A percentile compares a stretch with the other conserved stretches of the same genome.
Conservation (phyloP, 2,113 vertebrate genomes). For the Rhinolophus ferrumequinum region DNA sequence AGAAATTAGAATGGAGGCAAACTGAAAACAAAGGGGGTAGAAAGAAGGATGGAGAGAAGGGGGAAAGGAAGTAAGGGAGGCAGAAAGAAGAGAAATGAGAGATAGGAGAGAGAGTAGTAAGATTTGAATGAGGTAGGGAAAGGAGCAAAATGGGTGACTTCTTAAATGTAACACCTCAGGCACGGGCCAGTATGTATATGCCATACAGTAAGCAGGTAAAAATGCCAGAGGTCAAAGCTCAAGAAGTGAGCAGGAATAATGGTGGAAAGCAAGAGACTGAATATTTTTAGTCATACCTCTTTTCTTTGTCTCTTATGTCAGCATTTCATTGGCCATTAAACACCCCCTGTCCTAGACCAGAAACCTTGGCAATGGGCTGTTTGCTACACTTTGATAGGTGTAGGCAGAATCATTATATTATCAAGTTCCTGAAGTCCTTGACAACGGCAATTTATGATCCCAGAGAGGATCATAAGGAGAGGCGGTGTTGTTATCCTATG, state of each 20-base stretch:
- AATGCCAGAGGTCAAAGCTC: background rate
- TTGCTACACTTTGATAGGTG: background rate
- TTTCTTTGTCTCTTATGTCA: background rate
- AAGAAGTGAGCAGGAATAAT: background rate
- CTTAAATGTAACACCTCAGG: background rate
- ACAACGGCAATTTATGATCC: background rate
- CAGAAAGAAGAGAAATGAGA: background rate
- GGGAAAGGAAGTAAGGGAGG: background rate
- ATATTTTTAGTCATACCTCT: background rate
- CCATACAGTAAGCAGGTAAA: background rate
- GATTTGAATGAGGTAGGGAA: background rate
- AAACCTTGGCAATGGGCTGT: background rate
- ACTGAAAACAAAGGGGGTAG: background rate
- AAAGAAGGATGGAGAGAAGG: rapidly evolving
- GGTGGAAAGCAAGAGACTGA: background rate
- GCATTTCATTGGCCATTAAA: background rate
- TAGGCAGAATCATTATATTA: background rate
- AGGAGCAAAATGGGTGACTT: background rate
- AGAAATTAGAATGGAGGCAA: background rate
- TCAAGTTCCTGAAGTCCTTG: background rate
- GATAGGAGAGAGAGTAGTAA: background rate
- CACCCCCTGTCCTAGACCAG: background rate
- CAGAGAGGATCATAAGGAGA: background rate
- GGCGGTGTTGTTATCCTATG: background rate
- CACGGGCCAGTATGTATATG: rapidly evolving